A percentile compares a stretch with the other conserved stretches of the same genome.
Conservation (phyloP, 2,797 vertebrate species). For the Pangasius macronema region DNA sequence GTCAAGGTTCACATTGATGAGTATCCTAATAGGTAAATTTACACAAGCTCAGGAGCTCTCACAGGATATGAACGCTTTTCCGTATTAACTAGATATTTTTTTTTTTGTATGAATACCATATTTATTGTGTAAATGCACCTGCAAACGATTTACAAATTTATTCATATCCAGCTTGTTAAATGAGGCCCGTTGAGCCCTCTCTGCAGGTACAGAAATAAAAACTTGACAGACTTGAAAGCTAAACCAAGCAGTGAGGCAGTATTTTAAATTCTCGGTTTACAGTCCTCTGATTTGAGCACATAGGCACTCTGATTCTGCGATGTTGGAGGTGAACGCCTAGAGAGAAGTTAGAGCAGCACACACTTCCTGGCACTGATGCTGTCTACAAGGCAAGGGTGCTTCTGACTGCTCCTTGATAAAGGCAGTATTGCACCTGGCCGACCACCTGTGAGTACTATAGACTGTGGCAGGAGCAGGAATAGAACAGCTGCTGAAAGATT, state of each 20-base stretch:
- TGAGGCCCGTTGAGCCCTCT: background rate
- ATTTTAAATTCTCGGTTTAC: constrained; percentile 12
- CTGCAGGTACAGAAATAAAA: constrained; percentile 22
- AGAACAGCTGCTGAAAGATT: constrained; percentile 40
- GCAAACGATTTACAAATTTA: background rate
- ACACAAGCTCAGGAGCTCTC: background rate
- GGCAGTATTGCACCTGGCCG: constrained; percentile 22
- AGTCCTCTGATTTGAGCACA: background rate
- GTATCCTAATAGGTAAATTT: background rate
- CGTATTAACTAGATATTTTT: background rate
- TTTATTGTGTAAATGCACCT: background rate
- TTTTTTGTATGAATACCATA: background rate
- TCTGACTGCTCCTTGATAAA: constrained; percentile 36
- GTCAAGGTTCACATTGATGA: background rate
- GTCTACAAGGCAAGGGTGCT: background rate
- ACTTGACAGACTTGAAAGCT: constrained; percentile 19
- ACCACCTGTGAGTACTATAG: constrained; percentile 1
- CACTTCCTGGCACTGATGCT: constrained; percentile 1
- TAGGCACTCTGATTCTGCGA: background rate
- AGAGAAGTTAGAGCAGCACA: constrained; percentile 13
- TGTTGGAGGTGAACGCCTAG: background rate
- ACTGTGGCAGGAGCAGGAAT: constrained; percentile 30
- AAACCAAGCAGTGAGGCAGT: background rate
- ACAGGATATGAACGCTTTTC: background rate
- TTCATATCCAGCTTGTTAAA: constrained; percentile 11